Conservation (phyloP, 2,888 invertebrate species). For the Entomobrya multifasciata region DNA sequence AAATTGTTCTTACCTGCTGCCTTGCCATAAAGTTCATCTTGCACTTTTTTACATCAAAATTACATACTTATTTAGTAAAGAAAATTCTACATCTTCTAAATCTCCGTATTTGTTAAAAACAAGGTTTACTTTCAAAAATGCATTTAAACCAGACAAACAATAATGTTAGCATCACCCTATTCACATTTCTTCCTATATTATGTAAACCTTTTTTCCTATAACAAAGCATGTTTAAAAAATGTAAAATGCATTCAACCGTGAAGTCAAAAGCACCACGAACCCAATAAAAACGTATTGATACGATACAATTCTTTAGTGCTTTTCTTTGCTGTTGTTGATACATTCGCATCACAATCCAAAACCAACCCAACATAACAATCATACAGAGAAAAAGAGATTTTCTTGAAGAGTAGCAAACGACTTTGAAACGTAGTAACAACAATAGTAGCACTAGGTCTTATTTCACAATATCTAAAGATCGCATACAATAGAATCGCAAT, state of each 20-base stretch:
- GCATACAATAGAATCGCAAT: background rate
- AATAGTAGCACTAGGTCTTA: too few species aligned
- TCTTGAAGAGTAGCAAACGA: too few species aligned
- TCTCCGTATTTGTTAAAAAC: background rate
- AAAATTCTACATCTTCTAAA: background rate
- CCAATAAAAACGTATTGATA: background rate
- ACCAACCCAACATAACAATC: background rate
- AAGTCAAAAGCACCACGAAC: background rate
- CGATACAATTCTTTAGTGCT: background rate
- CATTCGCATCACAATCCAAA: background rate
- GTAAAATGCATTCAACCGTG: background rate
- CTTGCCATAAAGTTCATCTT: too few species aligned
- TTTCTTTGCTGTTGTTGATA: background rate
- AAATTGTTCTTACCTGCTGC: too few species aligned
- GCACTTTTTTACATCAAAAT: too few species aligned
- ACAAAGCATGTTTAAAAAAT: background rate
- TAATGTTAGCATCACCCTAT: background rate
- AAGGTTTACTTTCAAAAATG: background rate
- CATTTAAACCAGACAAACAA: background rate
- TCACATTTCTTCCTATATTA: too few species aligned
- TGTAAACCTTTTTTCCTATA: background rate
- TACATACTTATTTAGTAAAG: too few species aligned
- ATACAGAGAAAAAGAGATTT: too few species aligned
- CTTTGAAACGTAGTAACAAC: too few species aligned
- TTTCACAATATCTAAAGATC: background rate